Conservation (phyloP, 2,113 vertebrate species). For the Ondatra zibethicus region DNA sequence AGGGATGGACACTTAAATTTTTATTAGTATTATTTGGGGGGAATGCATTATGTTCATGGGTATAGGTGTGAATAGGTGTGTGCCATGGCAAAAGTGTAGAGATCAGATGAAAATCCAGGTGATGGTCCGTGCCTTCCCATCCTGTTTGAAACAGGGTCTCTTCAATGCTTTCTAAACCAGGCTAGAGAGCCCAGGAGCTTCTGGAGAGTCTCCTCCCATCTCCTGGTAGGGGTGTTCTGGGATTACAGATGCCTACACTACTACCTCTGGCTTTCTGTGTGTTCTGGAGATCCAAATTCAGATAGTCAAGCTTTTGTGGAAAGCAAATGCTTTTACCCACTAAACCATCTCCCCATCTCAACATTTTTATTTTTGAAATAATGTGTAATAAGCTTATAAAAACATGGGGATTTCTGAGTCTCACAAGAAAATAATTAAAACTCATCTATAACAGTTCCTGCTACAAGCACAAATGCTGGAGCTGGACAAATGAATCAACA, state of each 20-base stretch:
- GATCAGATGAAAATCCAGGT: not conserved
- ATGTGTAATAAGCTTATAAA: not conserved
- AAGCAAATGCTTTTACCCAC: not conserved
- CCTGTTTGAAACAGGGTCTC: not conserved
- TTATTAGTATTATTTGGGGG: not conserved
- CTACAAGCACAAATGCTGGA: slow-evolving; percentile 15
- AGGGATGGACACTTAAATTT: not conserved
- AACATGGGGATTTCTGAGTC: not conserved
- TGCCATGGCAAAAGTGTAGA: too few species aligned
- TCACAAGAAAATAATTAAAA: slow-evolving; percentile 21
- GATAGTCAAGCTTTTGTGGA: not conserved
- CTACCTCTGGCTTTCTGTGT: not conserved
- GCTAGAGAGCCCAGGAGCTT: too few species aligned
- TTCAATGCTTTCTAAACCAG: not conserved
- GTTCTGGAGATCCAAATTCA: not conserved
- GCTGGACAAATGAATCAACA: not conserved
- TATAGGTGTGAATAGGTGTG: not conserved
- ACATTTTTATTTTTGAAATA: not conserved
- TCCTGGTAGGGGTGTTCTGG: not conserved
- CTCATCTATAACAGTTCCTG: slow-evolving; percentile 4
- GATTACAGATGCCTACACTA: not conserved
- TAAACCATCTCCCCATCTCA: not conserved
- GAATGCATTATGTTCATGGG: not conserved
- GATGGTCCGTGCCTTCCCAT: not conserved
- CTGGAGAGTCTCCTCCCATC: not conserved